Evolutionary conservation across 2,797 vertebrate genomes (phyloP), one percentile per base, ranked within the genome.

Genomic region (Gobionotothen gibberifrons): DNA sequence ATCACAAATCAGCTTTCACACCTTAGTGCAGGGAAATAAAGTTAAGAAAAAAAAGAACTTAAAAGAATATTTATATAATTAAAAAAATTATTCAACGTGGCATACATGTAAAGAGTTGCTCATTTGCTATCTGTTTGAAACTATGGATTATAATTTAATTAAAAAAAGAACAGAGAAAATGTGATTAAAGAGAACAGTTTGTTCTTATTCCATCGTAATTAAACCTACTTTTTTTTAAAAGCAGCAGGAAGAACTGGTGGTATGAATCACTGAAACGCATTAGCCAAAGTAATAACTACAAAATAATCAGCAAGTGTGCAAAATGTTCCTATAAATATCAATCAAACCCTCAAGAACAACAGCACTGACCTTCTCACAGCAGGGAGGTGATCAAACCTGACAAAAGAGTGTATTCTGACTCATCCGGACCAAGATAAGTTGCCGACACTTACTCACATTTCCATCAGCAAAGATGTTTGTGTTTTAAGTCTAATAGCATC

Each of bases 301-400:
- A 6, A 21, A 0, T 19, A 4, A 26, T 26, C 26, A 26, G 26
- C 26, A 26, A 26, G 26, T 26, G 26, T 0, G 10, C n/a, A 58
- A 74, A 58, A 71, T 58, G 36, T 56, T 64, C 11, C 44, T 57
- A 66, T 39, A 57, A 67, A 61, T 55, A 59, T 70, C 29, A 57
- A 39, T 43, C 4, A 26, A 56, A 39, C 44, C 55, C 39, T 71
- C 6, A 55, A 42, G 36, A 76, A 55, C 67, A 72, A 46, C 70
- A 55, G 40, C 36, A 8, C 36, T 74, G 82, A 79, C 73, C 67
- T 72, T 72, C 69, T 63, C 64, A 22, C 67, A 62, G 67, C 63
- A 54, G 74, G 81, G 21, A 57, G 62, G n/a, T 4, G 36, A 56
- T 54, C 56, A 47, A 63, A 67, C 42, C 74, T 72, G 68, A 70